A percentile compares a stretch with the other conserved stretches of the same genome.
phyloP scores from a whole-genome alignment of 2,797 vertebrate species.

The Heterohyrax brucei region DNA sequence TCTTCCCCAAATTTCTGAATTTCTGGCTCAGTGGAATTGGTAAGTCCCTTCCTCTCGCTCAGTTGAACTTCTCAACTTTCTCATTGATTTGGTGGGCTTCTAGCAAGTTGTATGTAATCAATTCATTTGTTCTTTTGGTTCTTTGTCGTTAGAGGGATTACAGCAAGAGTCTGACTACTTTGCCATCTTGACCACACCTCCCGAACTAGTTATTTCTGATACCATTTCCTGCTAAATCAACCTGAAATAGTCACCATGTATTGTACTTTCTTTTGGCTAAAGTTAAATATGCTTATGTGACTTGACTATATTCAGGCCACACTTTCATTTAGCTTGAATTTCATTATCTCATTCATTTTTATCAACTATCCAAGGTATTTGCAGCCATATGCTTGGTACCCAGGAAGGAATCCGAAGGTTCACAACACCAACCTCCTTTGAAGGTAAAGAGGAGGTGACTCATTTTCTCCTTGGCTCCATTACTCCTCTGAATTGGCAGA shows the following conservation, averaged over 20 bases:
- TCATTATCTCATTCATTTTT: background rate
- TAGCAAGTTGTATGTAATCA: too few relatives aligned
- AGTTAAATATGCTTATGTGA: background rate
- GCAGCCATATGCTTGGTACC: background rate
- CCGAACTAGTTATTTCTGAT: constrained; percentile 17
- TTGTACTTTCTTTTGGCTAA: background rate
- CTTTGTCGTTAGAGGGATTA: too few relatives aligned
- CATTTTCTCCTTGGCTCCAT: background rate
- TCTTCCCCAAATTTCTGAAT: too few relatives aligned
- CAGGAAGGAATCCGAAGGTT: background rate
- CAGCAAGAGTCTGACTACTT: too few relatives aligned
- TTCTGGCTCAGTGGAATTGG: too few relatives aligned
- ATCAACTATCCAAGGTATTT: background rate
- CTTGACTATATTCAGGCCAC: background rate
- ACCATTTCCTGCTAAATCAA: constrained; percentile 7
- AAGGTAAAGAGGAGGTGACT: background rate
- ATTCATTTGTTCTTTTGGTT: too few relatives aligned
- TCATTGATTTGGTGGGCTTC: too few relatives aligned
- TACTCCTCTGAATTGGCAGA: background rate
- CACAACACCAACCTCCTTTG: background rate
- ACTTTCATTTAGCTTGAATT: background rate
- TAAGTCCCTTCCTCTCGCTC: too few relatives aligned
- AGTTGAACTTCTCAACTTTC: too few relatives aligned
- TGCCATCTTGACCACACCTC: too few relatives aligned
- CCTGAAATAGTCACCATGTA: background rate